Base-by-base conservation (phyloP, 2,797 vertebrate genomes). In the Pogonophryne albipinna region DNA sequence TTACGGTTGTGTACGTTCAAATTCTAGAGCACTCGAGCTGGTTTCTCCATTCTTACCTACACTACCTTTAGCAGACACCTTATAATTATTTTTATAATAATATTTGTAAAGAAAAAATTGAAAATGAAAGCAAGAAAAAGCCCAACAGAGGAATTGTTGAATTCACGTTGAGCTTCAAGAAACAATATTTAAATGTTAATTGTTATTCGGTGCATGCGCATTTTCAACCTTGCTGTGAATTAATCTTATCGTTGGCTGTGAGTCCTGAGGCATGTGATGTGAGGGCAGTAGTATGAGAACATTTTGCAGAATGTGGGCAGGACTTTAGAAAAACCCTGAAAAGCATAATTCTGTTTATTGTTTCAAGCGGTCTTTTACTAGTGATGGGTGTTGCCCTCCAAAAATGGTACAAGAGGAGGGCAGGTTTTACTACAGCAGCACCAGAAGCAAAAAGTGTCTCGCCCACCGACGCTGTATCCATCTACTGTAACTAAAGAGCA, bases 381-480 rank as follows among this genome's bases (percentile, higher is more conserved):
- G 68, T 14, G 44, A 12, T 56, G 38, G 72, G 58, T 34, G 41
- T 76, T 19, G 15, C 55, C 69, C 46, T 20, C 34, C 34, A 85
- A 71, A 71, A 19, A 61, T 3, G 45, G 47, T 61, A 45, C 59
- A 15, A 12, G 19, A 65, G 44, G 23, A 79, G 44, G 56, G 38
- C 3, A 38, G 46, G 4, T n/a, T 79, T 31, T 20, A 62, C 62
- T 58, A 15, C 15, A 52, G 15, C 9, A 56, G 19, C 49, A 53
- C 17, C 75, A 51, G 57, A 23, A 51, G 45, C 45, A 81, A 72
- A 86, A 64, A 83, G 72, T 17, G 19, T 34, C 56, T 71, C 60
- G 67, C 88, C 86, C 79, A 85, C 85, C 72, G 63, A 66, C 60
- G 60, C 57, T 23, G 34, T 52, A 82, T 80, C 82, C 55, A 59